These are phyloP conservation scores for Gallinago undulata DNA, from an alignment of 2,113 vertebrate genomes.

Conservation along the genomic window DNA sequence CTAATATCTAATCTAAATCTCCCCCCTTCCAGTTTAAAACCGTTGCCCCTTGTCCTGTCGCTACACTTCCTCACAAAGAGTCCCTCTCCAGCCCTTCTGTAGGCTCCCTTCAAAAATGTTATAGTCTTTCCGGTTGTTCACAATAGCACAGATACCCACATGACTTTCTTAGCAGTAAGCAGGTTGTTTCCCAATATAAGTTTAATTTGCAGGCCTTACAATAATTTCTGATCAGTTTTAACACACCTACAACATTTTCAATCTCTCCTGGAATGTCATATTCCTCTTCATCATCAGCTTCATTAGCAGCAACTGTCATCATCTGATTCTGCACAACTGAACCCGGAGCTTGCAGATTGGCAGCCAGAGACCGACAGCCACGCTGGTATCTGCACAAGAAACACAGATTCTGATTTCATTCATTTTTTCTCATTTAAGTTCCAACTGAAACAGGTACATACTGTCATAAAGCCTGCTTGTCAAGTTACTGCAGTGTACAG, in stretches of 20 bases:
- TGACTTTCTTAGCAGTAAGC: not conserved
- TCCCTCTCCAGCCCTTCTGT: no score
- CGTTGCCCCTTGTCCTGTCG: no score
- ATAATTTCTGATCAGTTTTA: not conserved
- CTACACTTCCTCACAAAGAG: no score
- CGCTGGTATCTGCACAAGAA: conserved; percentile 86
- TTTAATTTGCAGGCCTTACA: not conserved
- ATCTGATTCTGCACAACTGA: not conserved
- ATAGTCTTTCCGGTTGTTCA: not conserved
- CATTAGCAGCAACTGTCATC: not conserved
- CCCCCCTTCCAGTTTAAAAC: no score
- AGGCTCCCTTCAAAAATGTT: not conserved
- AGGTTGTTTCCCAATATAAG: not conserved
- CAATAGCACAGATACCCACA: not conserved
- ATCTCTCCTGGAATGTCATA: conserved; percentile 92
- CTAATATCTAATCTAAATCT: no score
- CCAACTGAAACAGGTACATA: not conserved
- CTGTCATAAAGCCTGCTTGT: not conserved
- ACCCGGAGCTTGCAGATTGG: conserved; percentile 78
- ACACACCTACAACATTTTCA: conserved; percentile 90
- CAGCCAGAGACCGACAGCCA: conserved; percentile 85
- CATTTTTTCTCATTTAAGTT: not conserved
- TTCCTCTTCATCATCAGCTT: conserved; percentile 80
- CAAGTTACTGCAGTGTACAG: not conserved
- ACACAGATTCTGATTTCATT: not conserved